Base-by-base conservation (phyloP, 2,888 invertebrate species). In the Phorcus lineatus region DNA sequence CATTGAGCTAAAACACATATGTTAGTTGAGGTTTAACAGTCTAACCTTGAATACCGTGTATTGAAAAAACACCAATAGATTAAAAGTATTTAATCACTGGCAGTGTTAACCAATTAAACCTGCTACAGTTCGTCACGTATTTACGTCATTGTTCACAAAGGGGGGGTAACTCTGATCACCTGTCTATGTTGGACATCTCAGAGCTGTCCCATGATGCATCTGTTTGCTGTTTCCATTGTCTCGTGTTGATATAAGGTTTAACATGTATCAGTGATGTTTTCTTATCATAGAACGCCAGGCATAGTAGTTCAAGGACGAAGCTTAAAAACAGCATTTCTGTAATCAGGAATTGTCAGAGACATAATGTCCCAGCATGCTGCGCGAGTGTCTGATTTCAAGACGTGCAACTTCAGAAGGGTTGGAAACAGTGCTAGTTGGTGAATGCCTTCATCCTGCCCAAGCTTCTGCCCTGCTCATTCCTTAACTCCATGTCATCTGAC, bases 251-350 rank as follows among this genome's bases (percentile, higher is more conserved):
- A 17, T 17, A 16, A 31, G 70, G 17, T 36, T 70, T 70, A 70
- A 4, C 70, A 40, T 70, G 70, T 36, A 70, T 36, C 40, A 70
- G 70, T 36, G 70, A 70, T 70, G 70, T 70, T 70, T 40, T 70
- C 16, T 70, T 70, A 17, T 70, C 70, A 17, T 40, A 31, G 4
- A 17, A 70, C 19, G 70, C n/a, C 40, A 19, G 11, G 40, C 70
- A 19, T 70, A 6, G 36, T 36, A 36, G 17, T 70, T 70, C 70
- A 70, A 70, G 70, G 31, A 11, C 70, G 19, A n/a, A 36, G 19
- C 19, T 36, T 40, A 70, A 31, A 40, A 70, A 70, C 36, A 70
- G 36, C 40, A 36, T 31, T 31, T 70, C 31, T 31, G 28, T n/a
- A 31, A 36, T 36, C 9, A 11, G 17, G 16, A 19, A 16, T 31